A percentile compares a stretch with the other conserved stretches of the same genome.
These are phyloP conservation scores for Archaeoteleia sp. DNA, from an alignment of 2,888 invertebrate genomes.

Conservation along the genomic window DNA sequence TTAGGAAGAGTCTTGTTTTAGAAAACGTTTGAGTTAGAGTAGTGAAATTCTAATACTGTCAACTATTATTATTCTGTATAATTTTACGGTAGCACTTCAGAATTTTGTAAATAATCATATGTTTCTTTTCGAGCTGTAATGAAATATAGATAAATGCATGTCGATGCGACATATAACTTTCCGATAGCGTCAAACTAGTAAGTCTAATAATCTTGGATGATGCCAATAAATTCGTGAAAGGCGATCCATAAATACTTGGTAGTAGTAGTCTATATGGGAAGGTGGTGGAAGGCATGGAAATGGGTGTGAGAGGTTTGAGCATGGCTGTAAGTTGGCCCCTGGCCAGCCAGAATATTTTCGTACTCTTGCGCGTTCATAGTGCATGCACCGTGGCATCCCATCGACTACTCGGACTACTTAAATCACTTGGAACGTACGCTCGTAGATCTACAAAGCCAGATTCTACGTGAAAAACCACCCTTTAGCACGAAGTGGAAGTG, in stretches of 20 bases:
- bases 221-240: constrained; percentile 65
- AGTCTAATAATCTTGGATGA: constrained; percentile 45
- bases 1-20: too few species aligned
- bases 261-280: constrained; percentile 20
- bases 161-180: background rate
- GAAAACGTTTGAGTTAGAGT: too few species aligned
- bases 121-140: too few species aligned
- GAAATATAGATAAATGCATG: too few species aligned
- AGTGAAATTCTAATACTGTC: too few species aligned
- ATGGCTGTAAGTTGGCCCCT: constrained; percentile 61
- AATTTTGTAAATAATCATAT: too few species aligned
- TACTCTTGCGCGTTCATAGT: constrained; percentile 56
- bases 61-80: too few species aligned
- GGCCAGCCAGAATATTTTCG: constrained; percentile 67
- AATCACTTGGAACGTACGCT: constrained; percentile 64
- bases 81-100: too few species aligned
- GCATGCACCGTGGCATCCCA: constrained; percentile 58
- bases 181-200: constrained; percentile 1
- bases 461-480: constrained; percentile 60
- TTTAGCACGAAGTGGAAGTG: constrained; percentile 50
- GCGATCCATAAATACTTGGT: constrained; percentile 64
- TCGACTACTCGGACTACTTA: constrained; percentile 63
- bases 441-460: constrained; percentile 59
- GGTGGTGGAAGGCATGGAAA: constrained; percentile 21
- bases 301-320: constrained; percentile 33